Evolutionary conservation across 92 coral and sea anemone genomes (phyloP), one percentile per base, ranked within the genome.

Genomic region (Galaxea fascicularis): DNA sequence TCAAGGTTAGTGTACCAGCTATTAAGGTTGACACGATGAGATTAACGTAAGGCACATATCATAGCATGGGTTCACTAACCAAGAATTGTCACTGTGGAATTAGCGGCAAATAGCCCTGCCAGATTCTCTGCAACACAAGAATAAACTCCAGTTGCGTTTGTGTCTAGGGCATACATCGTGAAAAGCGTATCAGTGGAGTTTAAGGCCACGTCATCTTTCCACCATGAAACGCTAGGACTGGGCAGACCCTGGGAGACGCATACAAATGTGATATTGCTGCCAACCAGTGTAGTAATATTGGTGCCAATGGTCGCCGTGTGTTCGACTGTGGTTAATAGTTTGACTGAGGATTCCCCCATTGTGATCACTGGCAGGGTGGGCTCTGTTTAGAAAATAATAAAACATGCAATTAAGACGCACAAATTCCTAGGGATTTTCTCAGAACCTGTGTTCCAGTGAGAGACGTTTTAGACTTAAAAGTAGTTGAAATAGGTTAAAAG

Each of bases 221-320:
- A 65, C 98, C 98, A 94, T 4, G 78, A 78, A 64, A 93, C 77
- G 12, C 24, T 72, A 26, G 98, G 98, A 10, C 25, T 65, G 11
- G 96, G 98, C 4, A 86, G 26, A 10, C 98, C 98, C 57, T 76
- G 73, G 4, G 93, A 86, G 20, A 88, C 87, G 71, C 99, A 96
- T 12, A 83, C 80, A 39, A 96, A 72, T 5, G 94, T 94, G 64
- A 94, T 56, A 26, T 80, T 82, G 78, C 90, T 94, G 20, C 93
- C 94, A 28, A 80, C 29, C 65, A 94, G 59, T 45, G 91, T 85
- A 20, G 84, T 87, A 39, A 94, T 87, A 41, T 82, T 84, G 41
- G 90, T 71, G 13, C 98, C 98, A 35, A 94, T 78, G 18, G 85
- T 84, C 31, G 90, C 27, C 26, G 58, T 76, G 71, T 83, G 56